Evolutionary conservation across 2,888 invertebrate species (phyloP), one percentile per base, ranked within the genome.

Genomic region (Neoscelio sp.): DNA sequence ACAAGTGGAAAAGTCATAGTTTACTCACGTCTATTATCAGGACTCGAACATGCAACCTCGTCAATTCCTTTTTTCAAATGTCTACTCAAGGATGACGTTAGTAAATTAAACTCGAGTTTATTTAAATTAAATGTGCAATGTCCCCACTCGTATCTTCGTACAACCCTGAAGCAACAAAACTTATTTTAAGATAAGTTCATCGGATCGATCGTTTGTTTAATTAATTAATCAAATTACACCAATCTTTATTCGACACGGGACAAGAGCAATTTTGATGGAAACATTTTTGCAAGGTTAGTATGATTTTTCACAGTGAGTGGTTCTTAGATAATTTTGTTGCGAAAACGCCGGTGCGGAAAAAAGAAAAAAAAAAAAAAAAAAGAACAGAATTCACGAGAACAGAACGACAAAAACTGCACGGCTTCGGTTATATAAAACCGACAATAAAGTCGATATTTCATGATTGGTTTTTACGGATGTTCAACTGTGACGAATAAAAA

Each of bases 211-310:
- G 52, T 48, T 50, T 10, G 17, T 40, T 44, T 44, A 20, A 52
- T 64, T 42, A 7, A 44, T 65, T 48, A 68, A 48, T 56, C 10
- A 40, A 58, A 71, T 71, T 38, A 62, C 50, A 38, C 12, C 58
- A 48, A 50, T 58, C 38, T 18, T 62, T n/a, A 20, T 15, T 67
- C 60, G 33, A 40, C 67, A 54, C 52, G 71, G 33, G 42, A 76
- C 68, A 58, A 82, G 83, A 83, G 80, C 65, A 67, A 84, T 81
- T 87, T 87, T 85, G 80, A 82, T 73, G 84, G 81, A 82, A 80
- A 82, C 83, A 82, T 84, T 86, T 85, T 82, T 82, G 78, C 73
- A 84, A 87, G 87, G 87, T 87, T 80, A 87, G 87, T 87, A 87
- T 86, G 76, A 80, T 81, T 85, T 82, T 82, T 82, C 80, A 75